Conservation (phyloP, 2,888 invertebrate species). For the Psococerastis gibbosa region DNA sequence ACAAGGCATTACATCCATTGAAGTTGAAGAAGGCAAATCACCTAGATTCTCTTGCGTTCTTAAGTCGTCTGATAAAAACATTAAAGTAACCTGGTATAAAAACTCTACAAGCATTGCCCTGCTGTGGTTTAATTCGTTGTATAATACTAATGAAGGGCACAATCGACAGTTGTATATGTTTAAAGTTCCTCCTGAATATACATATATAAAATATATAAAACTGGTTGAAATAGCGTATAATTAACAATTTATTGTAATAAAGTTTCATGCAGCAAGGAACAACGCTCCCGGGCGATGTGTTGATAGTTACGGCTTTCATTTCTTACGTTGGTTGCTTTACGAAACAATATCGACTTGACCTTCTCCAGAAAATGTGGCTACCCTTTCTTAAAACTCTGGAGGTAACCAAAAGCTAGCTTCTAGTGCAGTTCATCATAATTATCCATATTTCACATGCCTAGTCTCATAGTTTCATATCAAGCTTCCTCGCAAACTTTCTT, state of each 20-base stretch:
- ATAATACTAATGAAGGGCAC: too few relatives aligned
- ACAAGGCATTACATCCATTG: slow-evolving; percentile 54
- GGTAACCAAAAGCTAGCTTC: too few relatives aligned
- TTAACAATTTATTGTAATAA: neutral
- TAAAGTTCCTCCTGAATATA: too few relatives aligned
- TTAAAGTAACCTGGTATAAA: slow-evolving; percentile 73
- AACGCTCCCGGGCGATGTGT: slow-evolving; percentile 85
- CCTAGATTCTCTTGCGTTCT: slow-evolving; percentile 60
- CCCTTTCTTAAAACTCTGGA: slow-evolving; percentile 64
- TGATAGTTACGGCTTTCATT: slow-evolving; percentile 85
- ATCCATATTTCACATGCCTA: too few relatives aligned
- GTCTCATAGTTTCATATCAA: too few relatives aligned
- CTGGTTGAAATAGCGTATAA: neutral
- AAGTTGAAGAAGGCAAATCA: slow-evolving; percentile 49
- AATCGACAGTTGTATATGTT: too few relatives aligned
- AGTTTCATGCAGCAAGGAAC: slow-evolving; percentile 75
- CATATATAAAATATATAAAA: too few relatives aligned
- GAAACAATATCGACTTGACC: slow-evolving; percentile 72
- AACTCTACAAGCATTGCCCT: too few relatives aligned
- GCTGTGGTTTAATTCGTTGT: too few relatives aligned
- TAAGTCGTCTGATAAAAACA: slow-evolving; percentile 55
- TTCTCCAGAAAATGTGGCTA: slow-evolving; percentile 76
- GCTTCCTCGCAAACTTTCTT: too few relatives aligned
- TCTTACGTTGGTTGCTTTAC: slow-evolving; percentile 96
- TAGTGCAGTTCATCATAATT: too few relatives aligned